Percentiles rank a stretch among this genome's conserved stretches.
Evolutionary conservation across 2,113 vertebrate species (phyloP).

Genomic region (Charadrius vociferus): DNA sequence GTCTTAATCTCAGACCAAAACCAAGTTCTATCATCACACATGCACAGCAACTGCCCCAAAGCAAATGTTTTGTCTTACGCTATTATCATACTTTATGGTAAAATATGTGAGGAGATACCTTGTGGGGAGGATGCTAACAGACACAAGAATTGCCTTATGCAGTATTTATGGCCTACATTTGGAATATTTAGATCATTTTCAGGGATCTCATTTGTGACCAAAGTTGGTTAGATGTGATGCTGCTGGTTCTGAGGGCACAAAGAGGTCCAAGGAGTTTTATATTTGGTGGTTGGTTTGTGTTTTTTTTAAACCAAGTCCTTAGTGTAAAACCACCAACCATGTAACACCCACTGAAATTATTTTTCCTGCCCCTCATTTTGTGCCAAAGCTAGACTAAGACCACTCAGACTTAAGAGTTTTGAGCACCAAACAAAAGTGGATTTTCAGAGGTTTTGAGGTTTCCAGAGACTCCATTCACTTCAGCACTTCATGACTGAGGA

Average conservation of each 20-base stretch:
- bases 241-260: neutral
- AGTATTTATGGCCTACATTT: neutral
- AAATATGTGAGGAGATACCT: neutral
- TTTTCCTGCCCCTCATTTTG: neutral
- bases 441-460: neutral
- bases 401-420: neutral
- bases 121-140: neutral
- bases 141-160: neutral
- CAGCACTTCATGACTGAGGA: neutral
- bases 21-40: neutral
- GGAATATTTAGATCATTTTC: neutral
- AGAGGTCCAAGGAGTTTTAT: neutral
- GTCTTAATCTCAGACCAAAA: neutral
- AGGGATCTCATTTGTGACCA: neutral
- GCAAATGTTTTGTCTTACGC: neutral
- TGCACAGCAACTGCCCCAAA: neutral
- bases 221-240: neutral
- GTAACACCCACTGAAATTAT: neutral
- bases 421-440: neutral
- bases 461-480: neutral
- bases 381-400: neutral
- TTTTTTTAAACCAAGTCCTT: neutral
- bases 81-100: neutral
- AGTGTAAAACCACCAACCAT: neutral
- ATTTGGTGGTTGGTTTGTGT: neutral